Percentiles rank a stretch among this genome's conserved stretches.
Conservation (phyloP, 2,888 invertebrate genomes). For the Eudemis profundana region DNA sequence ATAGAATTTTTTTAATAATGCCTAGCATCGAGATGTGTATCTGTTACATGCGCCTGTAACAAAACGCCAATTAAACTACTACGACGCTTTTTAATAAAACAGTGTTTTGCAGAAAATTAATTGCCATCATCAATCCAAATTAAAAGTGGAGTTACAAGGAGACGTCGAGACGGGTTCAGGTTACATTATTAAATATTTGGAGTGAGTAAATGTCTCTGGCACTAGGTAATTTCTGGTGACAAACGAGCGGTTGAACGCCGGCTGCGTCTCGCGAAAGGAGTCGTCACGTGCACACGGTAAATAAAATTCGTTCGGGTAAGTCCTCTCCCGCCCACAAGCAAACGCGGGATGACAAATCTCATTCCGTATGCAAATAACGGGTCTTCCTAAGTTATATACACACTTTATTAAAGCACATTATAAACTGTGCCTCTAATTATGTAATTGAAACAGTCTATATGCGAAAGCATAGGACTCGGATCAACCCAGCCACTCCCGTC, state of each 20-base stretch:
- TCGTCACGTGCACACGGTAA: constrained; percentile 72
- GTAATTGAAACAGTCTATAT: constrained; percentile 40
- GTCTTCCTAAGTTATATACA: constrained; percentile 53
- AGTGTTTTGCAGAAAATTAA: constrained; percentile 27
- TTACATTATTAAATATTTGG: constrained; percentile 61
- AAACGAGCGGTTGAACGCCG: constrained; percentile 73
- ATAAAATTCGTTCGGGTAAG: constrained; percentile 72
- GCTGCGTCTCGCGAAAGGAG: constrained; percentile 61
- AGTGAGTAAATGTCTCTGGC: constrained; percentile 60
- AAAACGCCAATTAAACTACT: constrained; percentile 19
- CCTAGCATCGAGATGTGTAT: constrained; percentile 1
- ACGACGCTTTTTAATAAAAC: constrained; percentile 25
- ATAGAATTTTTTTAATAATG: constrained; percentile 13
- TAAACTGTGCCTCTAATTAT: constrained; percentile 48
- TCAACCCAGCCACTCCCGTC: constrained; percentile 45
- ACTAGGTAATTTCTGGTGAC: constrained; percentile 70
- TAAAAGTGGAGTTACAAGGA: constrained; percentile 43
- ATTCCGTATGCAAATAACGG: constrained; percentile 72
- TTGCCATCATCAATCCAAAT: constrained; percentile 44
- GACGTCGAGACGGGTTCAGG: constrained; percentile 43
- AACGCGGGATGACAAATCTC: constrained; percentile 71
- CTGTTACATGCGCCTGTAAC: constrained; percentile 7
- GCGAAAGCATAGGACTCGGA: constrained; percentile 19
- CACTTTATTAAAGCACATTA: constrained; percentile 60
- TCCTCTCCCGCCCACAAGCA: constrained; percentile 57